These are phyloP conservation scores for Zeugodacus cucurbitae DNA, from an alignment of 1,140 invertebrate species.

Conservation along the genomic window DNA sequence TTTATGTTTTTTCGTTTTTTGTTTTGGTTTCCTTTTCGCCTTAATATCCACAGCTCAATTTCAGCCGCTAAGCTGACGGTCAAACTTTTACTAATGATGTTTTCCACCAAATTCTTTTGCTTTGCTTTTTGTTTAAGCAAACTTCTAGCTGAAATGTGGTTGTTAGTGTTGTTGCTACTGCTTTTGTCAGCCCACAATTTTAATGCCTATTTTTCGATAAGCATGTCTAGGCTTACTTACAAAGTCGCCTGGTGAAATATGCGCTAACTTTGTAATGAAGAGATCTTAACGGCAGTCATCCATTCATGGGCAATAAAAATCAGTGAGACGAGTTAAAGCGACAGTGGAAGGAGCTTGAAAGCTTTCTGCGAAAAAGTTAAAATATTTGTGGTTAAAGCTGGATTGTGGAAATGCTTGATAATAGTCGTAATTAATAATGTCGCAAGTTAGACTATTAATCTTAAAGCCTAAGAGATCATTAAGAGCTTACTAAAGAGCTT, in stretches of 20 bases:
- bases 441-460: no score
- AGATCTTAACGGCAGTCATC: not conserved
- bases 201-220: not conserved
- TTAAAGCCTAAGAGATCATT: no score
- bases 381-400: not conserved
- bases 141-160: not conserved
- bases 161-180: not conserved
- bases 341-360: not conserved
- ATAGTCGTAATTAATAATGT: not conserved
- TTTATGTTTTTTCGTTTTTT: not conserved
- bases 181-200: not conserved
- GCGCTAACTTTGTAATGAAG: not conserved
- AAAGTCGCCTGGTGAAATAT: not conserved
- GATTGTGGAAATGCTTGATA: not conserved
- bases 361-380: not conserved
- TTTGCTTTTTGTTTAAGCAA: not conserved
- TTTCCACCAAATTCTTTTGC: not conserved
- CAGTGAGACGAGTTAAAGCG: not conserved
- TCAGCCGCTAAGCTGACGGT: not conserved
- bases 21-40: not conserved
- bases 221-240: not conserved
- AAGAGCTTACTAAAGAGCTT: no score
- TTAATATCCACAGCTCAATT: not conserved
- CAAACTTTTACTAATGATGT: constrained; percentile 25
- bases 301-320: not conserved